Percentiles rank a stretch among this genome's conserved stretches.
Conservation (phyloP, 2,888 invertebrate genomes). For the Lasioglossum figueresi region DNA sequence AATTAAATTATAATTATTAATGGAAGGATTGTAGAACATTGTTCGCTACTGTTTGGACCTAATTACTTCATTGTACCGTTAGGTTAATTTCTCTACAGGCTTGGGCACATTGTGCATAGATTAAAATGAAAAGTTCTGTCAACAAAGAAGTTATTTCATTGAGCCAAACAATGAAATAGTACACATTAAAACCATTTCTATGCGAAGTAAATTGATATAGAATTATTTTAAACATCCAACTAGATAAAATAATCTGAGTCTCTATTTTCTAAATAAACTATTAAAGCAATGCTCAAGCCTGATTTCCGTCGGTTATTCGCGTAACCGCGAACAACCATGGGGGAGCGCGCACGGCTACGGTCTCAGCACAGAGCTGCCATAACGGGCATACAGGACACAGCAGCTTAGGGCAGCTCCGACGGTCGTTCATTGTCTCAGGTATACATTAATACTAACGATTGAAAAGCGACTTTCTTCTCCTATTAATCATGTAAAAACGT, state of each 20-base stretch:
- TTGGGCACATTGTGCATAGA: not conserved
- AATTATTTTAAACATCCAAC: not conserved
- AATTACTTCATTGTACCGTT: not conserved
- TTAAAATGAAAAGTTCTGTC: not conserved
- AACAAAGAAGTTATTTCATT: not conserved
- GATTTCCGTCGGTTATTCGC: not conserved
- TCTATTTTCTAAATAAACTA: not conserved
- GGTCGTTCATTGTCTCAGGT: constrained; percentile 72
- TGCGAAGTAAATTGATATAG: not conserved
- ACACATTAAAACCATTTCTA: not conserved
- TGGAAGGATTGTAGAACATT: not conserved
- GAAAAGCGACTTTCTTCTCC: constrained; percentile 65
- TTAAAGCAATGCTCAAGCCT: not conserved
- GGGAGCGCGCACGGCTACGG: constrained; percentile 76
- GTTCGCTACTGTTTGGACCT: not conserved
- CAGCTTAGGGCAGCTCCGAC: constrained; percentile 56
- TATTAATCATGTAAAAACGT: constrained; percentile 75
- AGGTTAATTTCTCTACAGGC: not conserved
- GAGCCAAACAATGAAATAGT: not conserved
- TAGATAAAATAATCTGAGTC: not conserved
- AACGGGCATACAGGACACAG: constrained; percentile 47
- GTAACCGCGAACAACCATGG: not conserved
- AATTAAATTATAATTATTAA: not conserved
- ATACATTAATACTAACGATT: constrained; percentile 80
- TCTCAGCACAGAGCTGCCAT: constrained; percentile 74